phyloP scores from a whole-genome alignment of 2,888 invertebrate genomes.

The Lacanobia wlatinum region DNA sequence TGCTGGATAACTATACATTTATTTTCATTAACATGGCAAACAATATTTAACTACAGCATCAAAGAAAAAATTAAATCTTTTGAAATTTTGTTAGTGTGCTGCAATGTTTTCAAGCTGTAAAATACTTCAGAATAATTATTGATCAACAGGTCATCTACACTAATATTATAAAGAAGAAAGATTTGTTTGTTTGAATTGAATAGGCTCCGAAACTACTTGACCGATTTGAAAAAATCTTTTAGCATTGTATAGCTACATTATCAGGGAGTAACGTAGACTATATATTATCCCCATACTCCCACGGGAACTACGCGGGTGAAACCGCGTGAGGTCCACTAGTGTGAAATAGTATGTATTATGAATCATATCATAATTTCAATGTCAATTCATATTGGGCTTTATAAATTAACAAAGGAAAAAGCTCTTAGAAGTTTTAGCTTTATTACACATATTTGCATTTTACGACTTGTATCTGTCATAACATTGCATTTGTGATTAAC shows the following conservation, averaged over 20 bases:
- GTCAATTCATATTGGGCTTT: constrained; percentile 13
- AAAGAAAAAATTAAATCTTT: not conserved
- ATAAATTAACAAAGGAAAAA: constrained; percentile 13
- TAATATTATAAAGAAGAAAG: too few relatives aligned
- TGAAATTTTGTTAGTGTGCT: not conserved
- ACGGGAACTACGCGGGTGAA: too few relatives aligned
- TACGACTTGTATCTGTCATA: constrained; percentile 27
- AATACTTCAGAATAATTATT: not conserved
- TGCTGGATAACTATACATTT: not conserved
- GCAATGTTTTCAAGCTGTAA: not conserved
- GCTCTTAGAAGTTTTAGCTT: constrained; percentile 1
- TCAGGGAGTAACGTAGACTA: too few relatives aligned
- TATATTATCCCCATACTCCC: too few relatives aligned
- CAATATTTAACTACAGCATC: not conserved
- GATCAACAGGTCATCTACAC: too few relatives aligned
- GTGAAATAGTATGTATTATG: too few relatives aligned
- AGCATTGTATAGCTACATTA: too few relatives aligned
- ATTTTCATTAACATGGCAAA: too few relatives aligned
- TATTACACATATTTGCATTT: constrained; percentile 40
- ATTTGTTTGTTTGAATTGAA: too few relatives aligned
- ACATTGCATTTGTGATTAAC: constrained; percentile 29
- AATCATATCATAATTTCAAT: constrained; percentile 1
- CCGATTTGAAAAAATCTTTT: too few relatives aligned
- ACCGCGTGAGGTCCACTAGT: too few relatives aligned
- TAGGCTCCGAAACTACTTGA: too few relatives aligned